Conservation (phyloP, 2,797 vertebrate genomes). For the Sebastes trivittatus region DNA sequence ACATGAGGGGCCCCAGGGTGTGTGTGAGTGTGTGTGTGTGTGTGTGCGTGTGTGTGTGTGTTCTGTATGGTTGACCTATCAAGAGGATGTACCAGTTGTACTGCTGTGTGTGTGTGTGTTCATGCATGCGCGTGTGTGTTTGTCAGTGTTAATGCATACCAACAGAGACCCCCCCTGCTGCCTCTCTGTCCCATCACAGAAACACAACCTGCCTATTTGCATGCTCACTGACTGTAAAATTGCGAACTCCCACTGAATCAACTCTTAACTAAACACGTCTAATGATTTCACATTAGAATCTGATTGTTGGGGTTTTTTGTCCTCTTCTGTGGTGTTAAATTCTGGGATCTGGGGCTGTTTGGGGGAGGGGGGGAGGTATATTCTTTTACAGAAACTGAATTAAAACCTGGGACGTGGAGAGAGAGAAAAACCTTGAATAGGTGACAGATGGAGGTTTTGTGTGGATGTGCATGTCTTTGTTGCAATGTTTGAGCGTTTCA, state of each 20-base stretch:
- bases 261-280: conserved; percentile 74
- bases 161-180: not conserved
- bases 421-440: not conserved
- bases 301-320: conserved; percentile 24
- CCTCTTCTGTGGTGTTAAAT: conserved; percentile 24
- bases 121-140: not conserved
- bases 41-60: not conserved
- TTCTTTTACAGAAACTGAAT: not conserved
- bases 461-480: conserved; percentile 9
- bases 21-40: conserved; percentile 1
- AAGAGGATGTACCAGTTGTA: conserved; percentile 18
- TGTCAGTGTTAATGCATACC: conserved; percentile 12
- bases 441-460: conserved; percentile 39
- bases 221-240: conserved; percentile 80
- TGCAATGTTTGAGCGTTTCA: not conserved
- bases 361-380: not conserved
- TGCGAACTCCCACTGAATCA: conserved; percentile 71
- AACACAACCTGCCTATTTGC: conserved; percentile 65
- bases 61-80: conserved; percentile 37
- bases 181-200: conserved; percentile 28
- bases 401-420: not conserved
- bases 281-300: conserved; percentile 64
- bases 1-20: conserved; percentile 21
- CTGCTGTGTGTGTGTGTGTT: not conserved
- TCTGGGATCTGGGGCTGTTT: not conserved